Base-by-base conservation (phyloP, 92 coral and sea anemone genomes). In the Epizoanthus illoricatus region DNA sequence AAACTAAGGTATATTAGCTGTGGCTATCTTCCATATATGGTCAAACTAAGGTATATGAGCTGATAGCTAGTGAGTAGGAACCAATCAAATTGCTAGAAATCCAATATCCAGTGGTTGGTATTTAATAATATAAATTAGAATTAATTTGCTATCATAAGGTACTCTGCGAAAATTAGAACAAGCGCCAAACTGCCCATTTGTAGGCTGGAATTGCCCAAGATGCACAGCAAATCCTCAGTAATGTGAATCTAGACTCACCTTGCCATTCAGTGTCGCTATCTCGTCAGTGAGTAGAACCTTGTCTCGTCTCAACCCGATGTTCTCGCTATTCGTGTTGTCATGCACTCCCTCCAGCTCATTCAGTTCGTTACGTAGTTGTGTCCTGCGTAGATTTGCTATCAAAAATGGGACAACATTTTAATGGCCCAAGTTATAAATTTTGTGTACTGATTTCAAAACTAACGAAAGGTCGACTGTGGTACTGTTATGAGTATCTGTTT, bases 201-300 rank as follows among this genome's bases (percentile, higher is more conserved):
- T 11, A 49, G 24, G 12, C 3, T 5, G 13, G 7, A n/a, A 74
- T 15, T 18, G 7, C 5, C 21, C 65, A 3, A 9, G 56, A 52
- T 52, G 24, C 70, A 65, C 16, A 3, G 24, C 28, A 65, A 33
- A 16, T 12, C 17, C 24, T 20, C 70, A 12, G 0, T 24, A 20
- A 7, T 1, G 24, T 13, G 19, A 4, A 61, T 2, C 65, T 45
- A 39, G 3, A 18, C 73, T 15, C 72, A 97, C 99, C 98, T 93
- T 93, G 49, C 97, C 89, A 54, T 91, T 90, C 20, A 97, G 86
- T 68, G 85, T 87, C 24, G 93, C 93, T 2, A 97, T 93, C 57
- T 97, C 98, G 70, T 97, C 99, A 17, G 97, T 85, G 4, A 97
- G 88, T 66, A 97, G 71, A 16, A 97, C 84, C 73, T 94, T 93